Base-by-base conservation (phyloP, 2,888 invertebrate species). In the Pharmacophagus antenor region DNA sequence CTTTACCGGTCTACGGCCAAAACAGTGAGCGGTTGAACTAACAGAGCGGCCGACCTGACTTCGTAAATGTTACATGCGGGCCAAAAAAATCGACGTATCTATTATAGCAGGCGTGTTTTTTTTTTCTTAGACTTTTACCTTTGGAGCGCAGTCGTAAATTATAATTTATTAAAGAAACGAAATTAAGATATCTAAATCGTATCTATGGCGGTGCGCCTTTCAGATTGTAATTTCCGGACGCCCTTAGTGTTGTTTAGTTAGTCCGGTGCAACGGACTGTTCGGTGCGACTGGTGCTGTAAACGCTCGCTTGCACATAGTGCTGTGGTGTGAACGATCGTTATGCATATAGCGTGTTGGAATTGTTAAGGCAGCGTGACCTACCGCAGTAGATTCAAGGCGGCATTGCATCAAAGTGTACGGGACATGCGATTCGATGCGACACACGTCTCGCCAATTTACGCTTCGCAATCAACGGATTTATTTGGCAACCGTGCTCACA, bases 131-230 rank as follows among this genome's bases (percentile, higher is more conserved):
- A 68, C 67, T 70, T 67, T 75, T 70, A 73, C 76, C 70, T 82
- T 79, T 82, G 74, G 70, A 82, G 77, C 73, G 79, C 80, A 81
- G 84, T 83, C 85, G 82, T 89, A 89, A 88, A 88, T 88, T 89
- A 89, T 89, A 88, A 88, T 88, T 88, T 88, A 87, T 80, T 79
- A 79, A 78, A 80, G 79, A 76, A 76, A 75, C 76, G 73, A 81
- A 90, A 90, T 90, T 86, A 84, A 90, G 90, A 87, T 86, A 89
- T 90, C 88, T 74, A 77, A 68, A 75, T 70, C 68, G 74, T 74
- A 77, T 82, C 80, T 76, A 74, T 63, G 82, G 80, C 88, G 89
- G 89, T 76, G 69, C 77, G 53, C 70, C 81, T 78, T 89, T 89
- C 77, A 76, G 77, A 65, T 74, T 73, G 65, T 72, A 70, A 71